Conservation (phyloP, 2,113 vertebrate species). For the Xiphophorus couchianus region DNA sequence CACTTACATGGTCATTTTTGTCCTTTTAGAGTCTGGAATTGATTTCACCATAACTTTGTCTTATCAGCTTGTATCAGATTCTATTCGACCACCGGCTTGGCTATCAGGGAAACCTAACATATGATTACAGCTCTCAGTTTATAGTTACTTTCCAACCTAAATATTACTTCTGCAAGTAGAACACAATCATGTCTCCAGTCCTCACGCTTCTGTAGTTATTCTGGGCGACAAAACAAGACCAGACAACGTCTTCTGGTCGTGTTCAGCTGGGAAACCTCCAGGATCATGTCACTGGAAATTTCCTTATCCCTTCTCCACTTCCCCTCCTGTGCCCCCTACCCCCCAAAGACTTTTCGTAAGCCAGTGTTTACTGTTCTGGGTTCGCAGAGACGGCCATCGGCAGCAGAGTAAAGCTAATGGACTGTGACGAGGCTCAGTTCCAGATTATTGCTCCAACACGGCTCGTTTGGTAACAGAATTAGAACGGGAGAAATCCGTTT, state of each 20-base stretch:
- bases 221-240: slow-evolving; percentile 1
- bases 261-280: slow-evolving; percentile 4
- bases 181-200: slow-evolving; percentile 17
- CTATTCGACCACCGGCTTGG: too few relatives aligned
- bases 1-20: too few relatives aligned
- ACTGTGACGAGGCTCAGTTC: slow-evolving; percentile 59
- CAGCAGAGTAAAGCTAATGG: slow-evolving; percentile 59
- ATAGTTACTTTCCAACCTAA: neutral
- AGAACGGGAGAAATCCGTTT: slow-evolving; percentile 58
- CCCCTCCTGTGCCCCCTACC: too few relatives aligned
- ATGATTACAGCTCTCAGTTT: too few relatives aligned
- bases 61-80: too few relatives aligned
- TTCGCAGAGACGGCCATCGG: slow-evolving; percentile 41
- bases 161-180: neutral
- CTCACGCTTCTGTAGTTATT: slow-evolving; percentile 15
- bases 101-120: too few relatives aligned
- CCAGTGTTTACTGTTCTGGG: slow-evolving; percentile 44
- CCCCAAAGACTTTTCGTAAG: slow-evolving; percentile 12
- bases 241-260: neutral
- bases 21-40: too few relatives aligned
- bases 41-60: too few relatives aligned
- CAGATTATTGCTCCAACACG: slow-evolving; percentile 63
- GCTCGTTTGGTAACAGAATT: slow-evolving; percentile 65
- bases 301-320: slow-evolving; percentile 4
- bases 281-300: slow-evolving; percentile 18